A percentile compares a stretch with the other conserved stretches of the same genome.
Conservation (phyloP, 64 coral and sea anemone species). For the Stichodactyla mertensii region DNA sequence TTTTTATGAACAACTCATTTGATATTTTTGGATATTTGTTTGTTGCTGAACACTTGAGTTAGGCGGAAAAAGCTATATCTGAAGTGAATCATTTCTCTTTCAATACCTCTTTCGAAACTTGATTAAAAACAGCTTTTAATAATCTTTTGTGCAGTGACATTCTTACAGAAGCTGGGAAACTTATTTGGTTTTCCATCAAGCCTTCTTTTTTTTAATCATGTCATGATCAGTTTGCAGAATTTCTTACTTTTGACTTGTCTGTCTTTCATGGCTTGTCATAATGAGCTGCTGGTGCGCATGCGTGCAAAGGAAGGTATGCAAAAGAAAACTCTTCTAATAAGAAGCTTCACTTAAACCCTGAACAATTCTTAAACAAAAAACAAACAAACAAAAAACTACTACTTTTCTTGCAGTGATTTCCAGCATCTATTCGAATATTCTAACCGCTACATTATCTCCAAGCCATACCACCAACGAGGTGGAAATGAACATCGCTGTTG, state of each 20-base stretch:
- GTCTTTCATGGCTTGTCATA: too few species aligned
- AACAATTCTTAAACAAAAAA: background rate
- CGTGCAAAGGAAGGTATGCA: too few species aligned
- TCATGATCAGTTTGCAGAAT: too few species aligned
- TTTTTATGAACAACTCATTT: background rate
- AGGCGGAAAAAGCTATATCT: background rate
- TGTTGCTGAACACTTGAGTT: background rate
- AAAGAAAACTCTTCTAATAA: too few species aligned
- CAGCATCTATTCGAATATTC: background rate
- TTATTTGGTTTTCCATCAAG: background rate
- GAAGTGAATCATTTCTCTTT: slow-evolving; percentile 3
- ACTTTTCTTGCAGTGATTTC: background rate
- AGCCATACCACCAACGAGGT: background rate
- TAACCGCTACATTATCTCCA: background rate
- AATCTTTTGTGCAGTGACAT: background rate
- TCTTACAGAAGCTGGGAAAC: background rate
- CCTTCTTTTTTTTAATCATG: too few species aligned
- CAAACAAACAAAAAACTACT: background rate
- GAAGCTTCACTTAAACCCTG: background rate
- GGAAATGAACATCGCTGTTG: background rate
- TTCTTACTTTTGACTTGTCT: too few species aligned
- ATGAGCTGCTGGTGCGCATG: too few species aligned
- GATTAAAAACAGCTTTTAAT: background rate
- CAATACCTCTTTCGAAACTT: slow-evolving; percentile 7
- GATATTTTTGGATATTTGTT: background rate